Percentiles rank a stretch among this genome's conserved stretches.
These are phyloP conservation scores for Luperina testacea DNA, from an alignment of 2,888 invertebrate genomes.

Conservation along the genomic window DNA sequence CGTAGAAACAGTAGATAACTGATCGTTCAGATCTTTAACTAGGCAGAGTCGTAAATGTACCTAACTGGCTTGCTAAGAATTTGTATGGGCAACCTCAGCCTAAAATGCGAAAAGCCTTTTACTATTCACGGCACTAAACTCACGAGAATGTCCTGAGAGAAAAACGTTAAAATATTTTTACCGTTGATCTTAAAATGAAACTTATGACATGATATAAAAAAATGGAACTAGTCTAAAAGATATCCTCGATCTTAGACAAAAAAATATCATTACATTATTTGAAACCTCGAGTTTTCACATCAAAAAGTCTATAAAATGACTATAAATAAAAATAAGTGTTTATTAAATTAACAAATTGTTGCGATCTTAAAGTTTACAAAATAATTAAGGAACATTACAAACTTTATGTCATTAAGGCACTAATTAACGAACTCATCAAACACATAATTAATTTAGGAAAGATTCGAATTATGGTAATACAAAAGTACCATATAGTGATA, in stretches of 20 bases:
- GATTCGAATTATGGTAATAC: neutral
- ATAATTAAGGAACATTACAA: slow-evolving; percentile 22
- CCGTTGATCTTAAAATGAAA: neutral
- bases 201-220: neutral
- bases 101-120: slow-evolving; percentile 1
- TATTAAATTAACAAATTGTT: slow-evolving; percentile 5
- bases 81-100: slow-evolving; percentile 3
- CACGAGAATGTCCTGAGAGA: neutral
- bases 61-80: neutral
- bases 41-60: neutral
- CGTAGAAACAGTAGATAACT: slow-evolving; percentile 15
- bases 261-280: neutral
- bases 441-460: slow-evolving; percentile 6
- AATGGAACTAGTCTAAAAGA: slow-evolving; percentile 4
- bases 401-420: slow-evolving; percentile 17
- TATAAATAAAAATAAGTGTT: neutral
- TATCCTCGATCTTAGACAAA: neutral
- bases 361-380: slow-evolving; percentile 9
- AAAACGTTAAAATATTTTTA: slow-evolving; percentile 13
- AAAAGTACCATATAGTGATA: neutral
- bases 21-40: neutral
- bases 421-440: slow-evolving; percentile 20
- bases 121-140: neutral
- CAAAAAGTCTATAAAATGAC: neutral
- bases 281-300: neutral